These are phyloP conservation scores for Tragelaphus scriptus DNA, from an alignment of 2,113 vertebrate genomes.

Conservation along the genomic window DNA sequence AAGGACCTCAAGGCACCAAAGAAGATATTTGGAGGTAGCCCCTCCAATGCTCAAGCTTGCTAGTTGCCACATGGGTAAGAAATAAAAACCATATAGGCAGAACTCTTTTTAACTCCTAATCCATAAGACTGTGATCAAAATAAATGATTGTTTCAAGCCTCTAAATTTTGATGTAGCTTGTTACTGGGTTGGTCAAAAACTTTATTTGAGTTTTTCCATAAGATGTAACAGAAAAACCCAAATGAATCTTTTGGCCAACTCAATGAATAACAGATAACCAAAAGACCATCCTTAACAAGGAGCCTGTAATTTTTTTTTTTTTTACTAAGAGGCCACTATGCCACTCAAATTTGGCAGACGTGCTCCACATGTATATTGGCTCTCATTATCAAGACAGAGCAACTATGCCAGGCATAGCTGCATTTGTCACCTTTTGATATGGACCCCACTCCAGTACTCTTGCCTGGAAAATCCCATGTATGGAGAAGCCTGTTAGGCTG, in stretches of 20 bases:
- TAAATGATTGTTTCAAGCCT: neutral
- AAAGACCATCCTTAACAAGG: constrained; percentile 1
- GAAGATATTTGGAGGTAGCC: neutral
- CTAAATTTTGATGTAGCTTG: neutral
- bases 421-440: neutral
- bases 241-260: neutral
- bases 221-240: neutral
- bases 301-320: neutral
- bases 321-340: neutral
- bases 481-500: no score
- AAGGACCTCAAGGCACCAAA: neutral
- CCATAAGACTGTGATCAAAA: constrained; percentile 19
- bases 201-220: neutral
- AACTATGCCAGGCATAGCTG: neutral
- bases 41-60: neutral
- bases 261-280: neutral
- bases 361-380: neutral
- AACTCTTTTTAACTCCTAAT: neutral
- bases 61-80: neutral
- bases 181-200: neutral
- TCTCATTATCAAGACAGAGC: neutral
- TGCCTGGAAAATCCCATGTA: no score
- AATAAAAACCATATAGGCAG: neutral
- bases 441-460: no score
- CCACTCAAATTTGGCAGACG: neutral